Evolutionary conservation across 2,797 vertebrate species (phyloP), one percentile per base, ranked within the genome.

Genomic region (Furcifer pardalis): DNA sequence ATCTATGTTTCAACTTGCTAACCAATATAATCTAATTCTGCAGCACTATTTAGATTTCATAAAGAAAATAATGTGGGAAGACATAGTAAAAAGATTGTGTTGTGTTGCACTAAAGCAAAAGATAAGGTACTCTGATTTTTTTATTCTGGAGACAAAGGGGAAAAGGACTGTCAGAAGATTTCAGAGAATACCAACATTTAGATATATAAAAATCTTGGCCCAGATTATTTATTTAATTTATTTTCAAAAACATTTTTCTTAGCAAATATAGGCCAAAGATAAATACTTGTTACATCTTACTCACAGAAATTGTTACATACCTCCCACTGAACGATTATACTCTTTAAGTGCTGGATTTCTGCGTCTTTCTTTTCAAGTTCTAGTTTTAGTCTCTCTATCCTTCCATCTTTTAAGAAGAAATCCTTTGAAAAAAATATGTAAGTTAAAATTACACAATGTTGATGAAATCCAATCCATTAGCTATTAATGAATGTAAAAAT

Each of bases 341-440:
- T 97, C 95, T 97, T 98, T 81, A 99, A 91, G 86, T 97, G 97
- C 60, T 96, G 92, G 19, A 98, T 98, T 95, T 99, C 97, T 89
- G 94, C 91, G 90, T 98, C 98, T 95, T 99, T 99, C 95, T 97
- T 98, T 95, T 98, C 98, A 93, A 99, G 94, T 56, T 98, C 97
- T 2, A 98, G 96, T 89, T 98, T 98, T 87, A 99, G 94, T 94
- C 95, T 97, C 94, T 99, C 98, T 83, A 96, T 96, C 95, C 97
- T 96, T 72, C 97, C 97, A 84, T 98, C 97, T 97, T 98, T 96
- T 78, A 94, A 73, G 40, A 65, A 59, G 74, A 60, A 46, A 59
- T 74, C 81, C 86, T 83, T 42, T 23, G 82, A n/a, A 85, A 66
- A 37, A 65, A 44, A 56, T 40, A 66, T 75, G 37, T 27, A 85